These are phyloP conservation scores for Dendronephthya gigantea DNA, from an alignment of 64 coral and sea anemone species.

Conservation along the genomic window DNA sequence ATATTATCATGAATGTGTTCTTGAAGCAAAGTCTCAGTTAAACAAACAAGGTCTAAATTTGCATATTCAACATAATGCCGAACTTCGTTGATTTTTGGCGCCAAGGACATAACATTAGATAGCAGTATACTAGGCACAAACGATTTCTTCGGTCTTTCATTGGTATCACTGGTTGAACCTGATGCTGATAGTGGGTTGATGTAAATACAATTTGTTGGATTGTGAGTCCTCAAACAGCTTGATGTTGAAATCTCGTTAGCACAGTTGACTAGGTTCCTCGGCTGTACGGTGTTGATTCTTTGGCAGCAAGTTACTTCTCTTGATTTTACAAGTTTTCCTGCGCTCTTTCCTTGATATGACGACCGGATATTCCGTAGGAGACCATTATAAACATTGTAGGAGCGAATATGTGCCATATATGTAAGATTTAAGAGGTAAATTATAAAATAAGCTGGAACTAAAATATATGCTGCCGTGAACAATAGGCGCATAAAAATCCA, in stretches of 20 bases:
- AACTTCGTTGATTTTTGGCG: not conserved
- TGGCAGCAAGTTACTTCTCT: not conserved
- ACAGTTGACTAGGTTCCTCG: not conserved
- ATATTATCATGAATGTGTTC: not conserved
- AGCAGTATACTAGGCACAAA: constrained; percentile 9
- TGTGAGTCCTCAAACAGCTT: not conserved
- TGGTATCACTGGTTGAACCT: not conserved
- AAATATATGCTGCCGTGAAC: too few relatives aligned
- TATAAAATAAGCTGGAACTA: too few relatives aligned
- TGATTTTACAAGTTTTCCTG: not conserved
- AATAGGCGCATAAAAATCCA: too few relatives aligned
- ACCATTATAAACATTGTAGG: not conserved
- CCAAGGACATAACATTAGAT: not conserved
- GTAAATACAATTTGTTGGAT: not conserved
- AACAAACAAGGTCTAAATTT: not conserved
- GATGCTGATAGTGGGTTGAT: not conserved
- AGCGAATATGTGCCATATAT: not conserved
- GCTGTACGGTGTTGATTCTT: not conserved
- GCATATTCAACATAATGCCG: not conserved
- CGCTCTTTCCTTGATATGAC: not conserved
- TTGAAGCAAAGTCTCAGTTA: not conserved
- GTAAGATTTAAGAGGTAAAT: too few relatives aligned
- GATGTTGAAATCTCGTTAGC: not conserved
- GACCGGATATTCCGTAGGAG: not conserved
- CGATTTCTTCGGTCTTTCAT: not conserved